Evolutionary conservation across 2,113 vertebrate genomes (phyloP).

Genomic region (Pluvianellus socialis): DNA sequence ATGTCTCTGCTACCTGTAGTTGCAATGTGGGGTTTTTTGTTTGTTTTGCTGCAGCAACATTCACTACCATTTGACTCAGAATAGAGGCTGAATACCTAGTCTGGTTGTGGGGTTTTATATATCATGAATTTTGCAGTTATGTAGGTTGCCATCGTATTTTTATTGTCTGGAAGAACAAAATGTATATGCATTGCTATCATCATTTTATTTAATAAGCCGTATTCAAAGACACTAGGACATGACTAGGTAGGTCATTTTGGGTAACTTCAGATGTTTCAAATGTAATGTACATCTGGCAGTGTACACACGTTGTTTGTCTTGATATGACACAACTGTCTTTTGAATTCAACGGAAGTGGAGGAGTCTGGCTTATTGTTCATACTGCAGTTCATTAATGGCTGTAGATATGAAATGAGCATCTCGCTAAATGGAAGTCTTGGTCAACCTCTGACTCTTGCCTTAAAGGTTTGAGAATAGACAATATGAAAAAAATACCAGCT

Average conservation of each 20-base stretch:
- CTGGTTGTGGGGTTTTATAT: not conserved
- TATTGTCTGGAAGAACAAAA: slow-evolving; percentile 15
- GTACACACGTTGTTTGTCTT: not conserved
- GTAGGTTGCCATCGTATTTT: not conserved
- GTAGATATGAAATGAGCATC: slow-evolving; percentile 74
- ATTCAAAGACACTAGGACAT: not conserved
- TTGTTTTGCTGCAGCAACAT: not conserved
- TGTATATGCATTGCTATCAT: rapidly evolving
- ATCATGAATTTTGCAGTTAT: slow-evolving; percentile 15
- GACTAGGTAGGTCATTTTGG: not conserved
- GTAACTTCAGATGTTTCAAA: not conserved
- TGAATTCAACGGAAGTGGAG: slow-evolving; percentile 36
- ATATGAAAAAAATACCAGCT: slow-evolving; percentile 66
- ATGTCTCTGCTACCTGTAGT: not conserved
- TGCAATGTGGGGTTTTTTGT: not conserved
- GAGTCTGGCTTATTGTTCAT: slow-evolving; percentile 53
- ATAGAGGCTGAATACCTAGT: not conserved
- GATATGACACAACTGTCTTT: slow-evolving; percentile 45
- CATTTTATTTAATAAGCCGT: not conserved
- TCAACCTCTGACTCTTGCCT: slow-evolving; percentile 77
- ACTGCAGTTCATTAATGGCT: slow-evolving; percentile 58
- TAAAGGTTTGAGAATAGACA: slow-evolving; percentile 77
- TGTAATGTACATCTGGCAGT: not conserved
- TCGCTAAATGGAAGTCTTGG: slow-evolving; percentile 74
- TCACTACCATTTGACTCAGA: not conserved